Evolutionary conservation across 2,113 vertebrate species (phyloP), one percentile per base, ranked within the genome.

Genomic region (Kryptolebias marmoratus): DNA sequence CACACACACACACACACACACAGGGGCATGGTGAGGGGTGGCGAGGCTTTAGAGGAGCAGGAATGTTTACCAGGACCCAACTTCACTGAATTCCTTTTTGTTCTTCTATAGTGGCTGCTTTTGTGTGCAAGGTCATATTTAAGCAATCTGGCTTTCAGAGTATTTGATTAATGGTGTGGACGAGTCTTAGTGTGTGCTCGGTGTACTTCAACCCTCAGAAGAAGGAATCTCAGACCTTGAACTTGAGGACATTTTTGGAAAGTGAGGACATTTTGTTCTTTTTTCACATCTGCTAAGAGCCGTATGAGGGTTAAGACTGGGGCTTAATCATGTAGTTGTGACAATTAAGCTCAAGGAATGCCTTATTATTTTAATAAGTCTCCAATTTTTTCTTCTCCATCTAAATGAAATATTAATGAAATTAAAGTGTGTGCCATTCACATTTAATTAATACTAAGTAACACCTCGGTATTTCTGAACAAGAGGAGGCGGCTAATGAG

Each of bases 41-140:
- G 49, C n/a, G 39, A 64, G 79, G 77, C 64, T 85, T 79, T 75
- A 44, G 75, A 73, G 80, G 58, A 58, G 67, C 80, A 85, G 80
- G 83, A 88, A 80, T 90, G 87, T 89, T 90, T 85, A 85, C 85
- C 77, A 27, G 58, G 82, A 62, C 72, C 75, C 71, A 47, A 80
- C 80, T 83, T 71, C 2, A 39, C 48, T 76, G 72, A 87, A 88
- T 86, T 86, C 85, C 80, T 87, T 52, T 74, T 71, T 49, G 60
- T 79, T 65, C 73, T 83, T 84, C 57, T 73, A 73, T 77, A 73
- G 80, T 67, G 64, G 75, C 60, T 22, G 73, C 84, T 81, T 88
- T 89, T 90, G 85, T 88, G 80, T 16, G 11, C 73, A 80, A 79
- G 83, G 82, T 87, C 80, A 82, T 59, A 80, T 89, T 76, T 87